Evolutionary conservation across 2,113 vertebrate species (phyloP), one percentile per base, ranked within the genome.

Genomic region (Rhinichthys klamathensis): DNA sequence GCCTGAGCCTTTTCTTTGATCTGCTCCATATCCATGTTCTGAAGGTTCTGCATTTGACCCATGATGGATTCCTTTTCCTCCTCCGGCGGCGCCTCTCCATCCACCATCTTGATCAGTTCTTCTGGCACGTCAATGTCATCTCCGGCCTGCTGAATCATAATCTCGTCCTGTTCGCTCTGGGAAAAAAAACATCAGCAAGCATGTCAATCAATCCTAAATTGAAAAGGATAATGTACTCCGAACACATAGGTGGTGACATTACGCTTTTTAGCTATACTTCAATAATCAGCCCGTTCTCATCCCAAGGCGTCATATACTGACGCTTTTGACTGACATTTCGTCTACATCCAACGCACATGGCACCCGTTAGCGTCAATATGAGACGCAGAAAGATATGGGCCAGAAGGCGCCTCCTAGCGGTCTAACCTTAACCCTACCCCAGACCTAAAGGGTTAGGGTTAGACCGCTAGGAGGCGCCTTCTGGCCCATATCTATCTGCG

Each of bases 1-100:
- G 95, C 94, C 73, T 96, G 95, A 1, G 96, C 96, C 74, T 96
- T 97, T 86, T 97, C 95, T 90, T 96, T 97, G 30, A 97, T 93
- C 1, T 95, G 61, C 0, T 95, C 96, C 92, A 96, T 91, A 90
- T 97, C 95, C 95, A 97, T 93, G 58, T 96, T 96, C 90, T 95
- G 96, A 78, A 97, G 91, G 83, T 93, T 96, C 88, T 96, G 95
- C 72, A 97, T 89, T 83, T 96, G 96, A 51, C 92, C 95, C 10
- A 96, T 91, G 86, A 97, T 91, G 12, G 95, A 96, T 86, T 94
- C 93, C 73, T 96, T 96, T 77, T 96, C 95, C 72, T 97, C 95
- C 72, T 97, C 96, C 78, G 96, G 95, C 23, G 93, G 94, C 32
- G 94, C 92, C 21, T 97, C 96, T 80, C 96, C 95, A 10, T 94